These are phyloP conservation scores for Nomada ferruginata DNA, from an alignment of 2,888 invertebrate species.

Conservation along the genomic window DNA sequence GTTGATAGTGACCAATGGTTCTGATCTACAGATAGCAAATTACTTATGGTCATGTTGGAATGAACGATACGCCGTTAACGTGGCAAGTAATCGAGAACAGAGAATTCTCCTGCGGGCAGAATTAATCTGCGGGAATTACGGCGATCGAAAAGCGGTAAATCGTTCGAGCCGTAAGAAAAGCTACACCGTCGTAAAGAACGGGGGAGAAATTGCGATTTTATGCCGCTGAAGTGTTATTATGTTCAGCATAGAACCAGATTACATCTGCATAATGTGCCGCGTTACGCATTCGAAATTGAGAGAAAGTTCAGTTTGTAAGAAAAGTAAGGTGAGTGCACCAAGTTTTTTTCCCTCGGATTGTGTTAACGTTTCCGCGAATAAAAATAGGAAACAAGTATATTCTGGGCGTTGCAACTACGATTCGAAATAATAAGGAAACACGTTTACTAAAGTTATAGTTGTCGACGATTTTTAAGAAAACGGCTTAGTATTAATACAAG, in stretches of 20 bases:
- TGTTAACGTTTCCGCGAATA: no score
- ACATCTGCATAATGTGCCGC: not conserved
- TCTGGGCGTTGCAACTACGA: no score
- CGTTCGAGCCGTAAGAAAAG: not conserved
- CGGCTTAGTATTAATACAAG: no score
- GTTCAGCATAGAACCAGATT: not conserved
- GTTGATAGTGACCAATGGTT: no score
- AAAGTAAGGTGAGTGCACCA: not conserved
- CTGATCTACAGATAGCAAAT: not conserved
- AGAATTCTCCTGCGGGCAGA: constrained; percentile 7
- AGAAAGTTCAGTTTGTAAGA: not conserved
- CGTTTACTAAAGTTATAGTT: no score
- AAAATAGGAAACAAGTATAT: no score
- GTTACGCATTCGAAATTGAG: constrained; percentile 5
- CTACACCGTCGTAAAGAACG: not conserved
- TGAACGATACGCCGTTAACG: constrained; percentile 24
- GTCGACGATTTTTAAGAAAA: no score
- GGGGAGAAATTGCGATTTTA: not conserved
- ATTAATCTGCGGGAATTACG: constrained; percentile 36
- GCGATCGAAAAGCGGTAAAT: constrained; percentile 1
- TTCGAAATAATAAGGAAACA: no score
- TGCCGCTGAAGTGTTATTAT: not conserved
- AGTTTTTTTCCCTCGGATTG: no score
- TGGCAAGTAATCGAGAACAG: constrained; percentile 13
- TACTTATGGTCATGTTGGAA: constrained; percentile 17